Evolutionary conservation across 2,113 vertebrate species (phyloP).

Genomic region (Otocyon megalotis): DNA sequence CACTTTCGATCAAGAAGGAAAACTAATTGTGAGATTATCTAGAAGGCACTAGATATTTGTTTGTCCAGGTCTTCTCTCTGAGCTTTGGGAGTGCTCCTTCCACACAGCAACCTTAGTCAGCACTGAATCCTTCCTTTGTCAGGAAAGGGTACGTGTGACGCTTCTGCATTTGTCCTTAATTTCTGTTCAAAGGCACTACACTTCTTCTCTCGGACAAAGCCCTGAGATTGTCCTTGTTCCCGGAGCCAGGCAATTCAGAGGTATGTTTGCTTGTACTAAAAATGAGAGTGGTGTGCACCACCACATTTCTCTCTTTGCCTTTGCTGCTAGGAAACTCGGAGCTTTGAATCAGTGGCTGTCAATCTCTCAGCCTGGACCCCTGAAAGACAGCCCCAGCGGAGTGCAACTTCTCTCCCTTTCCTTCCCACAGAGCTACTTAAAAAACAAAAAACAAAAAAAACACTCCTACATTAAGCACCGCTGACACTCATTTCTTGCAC

Average conservation of each 20-base stretch:
- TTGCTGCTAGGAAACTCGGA: constrained; percentile 1
- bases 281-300: neutral
- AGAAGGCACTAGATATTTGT: neutral
- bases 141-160: neutral
- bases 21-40: neutral
- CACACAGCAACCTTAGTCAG: neutral
- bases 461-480: neutral
- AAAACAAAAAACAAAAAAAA: neutral
- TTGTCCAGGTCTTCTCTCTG: neutral
- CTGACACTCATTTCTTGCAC: neutral
- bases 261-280: neutral
- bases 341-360: neutral
- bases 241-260: neutral
- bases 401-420: neutral
- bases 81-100: neutral
- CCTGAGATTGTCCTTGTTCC: neutral
- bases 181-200: neutral
- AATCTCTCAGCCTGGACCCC: neutral
- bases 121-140: neutral
- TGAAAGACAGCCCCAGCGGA: neutral
- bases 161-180: neutral
- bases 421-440: neutral
- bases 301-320: neutral
- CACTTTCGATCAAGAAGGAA: neutral
- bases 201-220: neutral